Conservation (phyloP, 2,888 invertebrate species). For the Gordius sp. region DNA sequence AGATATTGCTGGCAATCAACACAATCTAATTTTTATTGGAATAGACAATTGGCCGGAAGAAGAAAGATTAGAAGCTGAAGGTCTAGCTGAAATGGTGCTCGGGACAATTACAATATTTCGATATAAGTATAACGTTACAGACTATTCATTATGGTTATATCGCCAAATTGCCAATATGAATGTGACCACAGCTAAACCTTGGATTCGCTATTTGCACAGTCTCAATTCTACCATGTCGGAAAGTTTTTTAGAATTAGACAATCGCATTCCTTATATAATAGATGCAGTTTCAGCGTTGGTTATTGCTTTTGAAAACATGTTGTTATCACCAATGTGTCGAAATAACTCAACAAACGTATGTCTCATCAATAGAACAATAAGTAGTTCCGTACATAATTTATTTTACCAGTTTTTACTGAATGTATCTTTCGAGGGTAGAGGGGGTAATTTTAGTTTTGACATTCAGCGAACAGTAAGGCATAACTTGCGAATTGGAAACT, state of each 20-base stretch:
- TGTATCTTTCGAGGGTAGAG: too few relatives aligned
- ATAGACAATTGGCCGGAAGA: not conserved
- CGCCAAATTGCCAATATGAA: not conserved
- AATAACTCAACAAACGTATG: too few relatives aligned
- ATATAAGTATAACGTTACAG: not conserved
- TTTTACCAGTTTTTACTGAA: too few relatives aligned
- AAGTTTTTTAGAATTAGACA: not conserved
- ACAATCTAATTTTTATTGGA: not conserved
- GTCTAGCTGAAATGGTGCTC: not conserved
- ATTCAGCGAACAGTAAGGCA: too few relatives aligned
- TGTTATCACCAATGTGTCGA: too few relatives aligned
- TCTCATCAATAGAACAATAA: too few relatives aligned
- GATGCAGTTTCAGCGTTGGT: not conserved
- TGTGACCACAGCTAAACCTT: not conserved
- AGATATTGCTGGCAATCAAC: too few relatives aligned
- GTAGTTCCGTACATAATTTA: too few relatives aligned
- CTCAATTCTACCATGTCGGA: not conserved
- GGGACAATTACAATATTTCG: not conserved
- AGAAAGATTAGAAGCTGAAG: not conserved
- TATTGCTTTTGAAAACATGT: too few relatives aligned
- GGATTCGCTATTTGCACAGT: not conserved
- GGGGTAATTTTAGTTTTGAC: too few relatives aligned
- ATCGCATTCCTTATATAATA: not conserved
- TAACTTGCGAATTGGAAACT: too few relatives aligned
- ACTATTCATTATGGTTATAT: not conserved